These are phyloP conservation scores for Microplitis manilae DNA, from an alignment of 2,888 invertebrate genomes.

Conservation along the genomic window DNA sequence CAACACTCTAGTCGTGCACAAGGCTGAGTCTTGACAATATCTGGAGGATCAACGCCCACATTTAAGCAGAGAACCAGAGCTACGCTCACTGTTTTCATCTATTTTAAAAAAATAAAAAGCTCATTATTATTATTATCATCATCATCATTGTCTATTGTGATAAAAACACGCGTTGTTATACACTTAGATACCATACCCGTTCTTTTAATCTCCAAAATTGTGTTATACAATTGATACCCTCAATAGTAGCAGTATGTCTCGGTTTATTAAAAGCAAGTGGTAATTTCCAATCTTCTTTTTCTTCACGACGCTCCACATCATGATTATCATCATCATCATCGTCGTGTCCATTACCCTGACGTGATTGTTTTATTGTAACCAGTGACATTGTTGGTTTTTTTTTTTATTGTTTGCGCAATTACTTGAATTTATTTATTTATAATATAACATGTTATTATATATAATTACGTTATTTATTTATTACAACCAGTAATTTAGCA, in stretches of 20 bases:
- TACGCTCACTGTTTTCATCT: constrained; percentile 99
- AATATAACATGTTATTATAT: not conserved
- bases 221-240: constrained; percentile 77
- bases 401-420: not conserved
- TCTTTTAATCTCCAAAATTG: constrained; percentile 95
- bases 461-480: not conserved
- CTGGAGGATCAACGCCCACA: constrained; percentile 99
- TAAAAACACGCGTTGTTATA: constrained; percentile 13
- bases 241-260: constrained; percentile 82
- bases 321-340: constrained; percentile 37
- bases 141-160: not conserved
- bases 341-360: constrained; percentile 24
- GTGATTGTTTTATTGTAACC: constrained; percentile 43
- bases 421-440: not conserved
- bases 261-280: constrained; percentile 83
- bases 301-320: constrained; percentile 36
- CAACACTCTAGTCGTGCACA: constrained; percentile 97
- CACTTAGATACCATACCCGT: constrained; percentile 75
- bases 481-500: not conserved
- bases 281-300: constrained; percentile 77
- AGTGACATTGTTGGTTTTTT: constrained; percentile 53
- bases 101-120: too few relatives aligned
- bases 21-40: constrained; percentile 96
- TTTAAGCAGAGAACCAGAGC: constrained; percentile 97
- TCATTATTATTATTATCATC: too few relatives aligned